Evolutionary conservation across 2,113 vertebrate species (phyloP).

Genomic region (Nycticebus coucang): DNA sequence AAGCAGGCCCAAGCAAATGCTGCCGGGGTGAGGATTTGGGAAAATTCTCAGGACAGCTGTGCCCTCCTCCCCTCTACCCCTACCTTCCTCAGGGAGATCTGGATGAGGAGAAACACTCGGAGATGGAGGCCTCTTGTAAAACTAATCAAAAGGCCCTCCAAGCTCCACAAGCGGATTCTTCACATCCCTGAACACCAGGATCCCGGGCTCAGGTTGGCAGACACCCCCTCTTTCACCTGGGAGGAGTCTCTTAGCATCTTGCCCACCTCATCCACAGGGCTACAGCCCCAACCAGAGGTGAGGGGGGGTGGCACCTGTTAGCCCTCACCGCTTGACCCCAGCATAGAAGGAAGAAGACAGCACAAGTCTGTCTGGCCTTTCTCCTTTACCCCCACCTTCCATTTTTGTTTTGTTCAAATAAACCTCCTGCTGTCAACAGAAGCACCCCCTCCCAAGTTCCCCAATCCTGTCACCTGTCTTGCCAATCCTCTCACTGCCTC

Average conservation of each 20-base stretch:
- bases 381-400: neutral
- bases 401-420: neutral
- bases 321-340: neutral
- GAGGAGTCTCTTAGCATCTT: neutral
- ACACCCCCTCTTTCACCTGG: neutral
- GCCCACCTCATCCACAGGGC: no score
- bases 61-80: neutral
- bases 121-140: slow-evolving; percentile 34
- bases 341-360: neutral
- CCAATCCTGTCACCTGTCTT: neutral
- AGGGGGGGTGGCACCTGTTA: neutral
- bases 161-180: neutral
- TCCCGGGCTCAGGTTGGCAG: neutral
- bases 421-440: neutral
- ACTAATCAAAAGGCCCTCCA: slow-evolving; percentile 44
- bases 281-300: neutral
- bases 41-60: neutral
- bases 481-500: neutral
- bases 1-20: neutral
- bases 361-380: neutral
- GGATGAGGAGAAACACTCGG: neutral
- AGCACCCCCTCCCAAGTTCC: neutral
- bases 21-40: neutral
- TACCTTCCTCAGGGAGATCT: neutral
- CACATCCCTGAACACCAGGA: neutral